Evolutionary conservation across 2,797 vertebrate species (phyloP).

Genomic region (Momotus momota): DNA sequence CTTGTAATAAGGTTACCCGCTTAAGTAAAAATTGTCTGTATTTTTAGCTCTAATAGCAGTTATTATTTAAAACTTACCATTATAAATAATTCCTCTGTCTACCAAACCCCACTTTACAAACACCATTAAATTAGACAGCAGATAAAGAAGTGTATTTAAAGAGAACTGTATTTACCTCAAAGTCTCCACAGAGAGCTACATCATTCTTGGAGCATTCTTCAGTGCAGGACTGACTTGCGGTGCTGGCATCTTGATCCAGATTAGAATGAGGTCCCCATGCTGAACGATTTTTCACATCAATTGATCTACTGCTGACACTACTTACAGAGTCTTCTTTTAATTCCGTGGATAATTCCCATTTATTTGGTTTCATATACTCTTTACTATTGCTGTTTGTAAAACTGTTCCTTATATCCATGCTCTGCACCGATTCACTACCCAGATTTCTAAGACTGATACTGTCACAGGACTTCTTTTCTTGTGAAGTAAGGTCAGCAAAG

Average conservation of each 20-base stretch:
- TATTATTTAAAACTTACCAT: neutral
- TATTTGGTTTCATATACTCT: neutral
- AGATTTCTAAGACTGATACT: neutral
- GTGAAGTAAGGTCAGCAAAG: constrained; percentile 84
- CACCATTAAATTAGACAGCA: neutral
- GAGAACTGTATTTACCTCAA: constrained; percentile 70
- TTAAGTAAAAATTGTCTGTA: neutral
- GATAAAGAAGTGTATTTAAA: neutral
- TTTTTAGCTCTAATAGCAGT: neutral
- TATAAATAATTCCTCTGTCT: neutral
- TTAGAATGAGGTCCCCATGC: neutral
- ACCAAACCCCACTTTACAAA: neutral
- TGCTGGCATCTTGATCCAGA: neutral
- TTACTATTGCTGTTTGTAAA: neutral
- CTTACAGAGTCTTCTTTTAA: neutral
- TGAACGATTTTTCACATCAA: neutral
- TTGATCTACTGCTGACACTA: neutral
- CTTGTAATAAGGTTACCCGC: neutral
- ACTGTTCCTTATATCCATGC: neutral
- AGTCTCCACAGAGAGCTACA: constrained; percentile 61
- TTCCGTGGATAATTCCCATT: neutral
- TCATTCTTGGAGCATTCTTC: constrained; percentile 76
- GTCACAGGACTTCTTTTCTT: constrained; percentile 57
- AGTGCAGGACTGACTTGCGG: constrained; percentile 13
- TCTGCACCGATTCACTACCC: constrained; percentile 34